Conservation (phyloP, 2,888 invertebrate genomes). For the Drosophila sordidula region DNA sequence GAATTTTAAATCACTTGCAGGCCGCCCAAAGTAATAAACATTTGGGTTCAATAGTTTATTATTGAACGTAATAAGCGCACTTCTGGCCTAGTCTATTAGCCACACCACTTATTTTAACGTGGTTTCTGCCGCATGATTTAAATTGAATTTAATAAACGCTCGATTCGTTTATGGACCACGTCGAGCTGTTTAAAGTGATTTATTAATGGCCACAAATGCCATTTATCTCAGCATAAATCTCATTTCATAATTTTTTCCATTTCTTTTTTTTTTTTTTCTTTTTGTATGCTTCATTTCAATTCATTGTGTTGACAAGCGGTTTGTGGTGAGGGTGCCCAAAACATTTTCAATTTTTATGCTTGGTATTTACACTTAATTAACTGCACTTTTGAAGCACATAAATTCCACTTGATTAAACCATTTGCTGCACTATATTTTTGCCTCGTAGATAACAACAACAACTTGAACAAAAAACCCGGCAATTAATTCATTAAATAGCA, state of each 20-base stretch:
- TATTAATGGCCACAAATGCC: slow-evolving; percentile 56
- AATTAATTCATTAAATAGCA: slow-evolving; percentile 78
- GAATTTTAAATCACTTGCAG: slow-evolving; percentile 2
- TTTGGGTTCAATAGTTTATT: slow-evolving; percentile 18
- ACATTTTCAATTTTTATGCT: slow-evolving; percentile 45
- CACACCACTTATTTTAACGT: slow-evolving; percentile 17
- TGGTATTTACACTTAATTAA: slow-evolving; percentile 77
- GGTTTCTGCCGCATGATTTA: slow-evolving; percentile 25
- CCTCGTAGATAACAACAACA: slow-evolving; percentile 43
- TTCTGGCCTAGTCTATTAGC: slow-evolving; percentile 34
- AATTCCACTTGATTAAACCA: slow-evolving; percentile 82
- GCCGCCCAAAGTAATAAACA: slow-evolving; percentile 12
- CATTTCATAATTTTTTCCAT: slow-evolving; percentile 50
- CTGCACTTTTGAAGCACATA: slow-evolving; percentile 73
- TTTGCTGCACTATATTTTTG: slow-evolving; percentile 68
- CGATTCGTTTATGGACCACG: slow-evolving; percentile 28
- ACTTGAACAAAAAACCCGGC: slow-evolving; percentile 43
- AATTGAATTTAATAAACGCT: slow-evolving; percentile 50
- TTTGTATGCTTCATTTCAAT: slow-evolving; percentile 24
- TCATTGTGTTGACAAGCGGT: slow-evolving; percentile 43
- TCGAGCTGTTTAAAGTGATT: slow-evolving; percentile 57
- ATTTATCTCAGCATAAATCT: slow-evolving; percentile 66
- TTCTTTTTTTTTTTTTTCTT: neutral
- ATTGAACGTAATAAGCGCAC: slow-evolving; percentile 12
- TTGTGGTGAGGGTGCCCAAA: neutral